Evolutionary conservation across 2,113 vertebrate species (phyloP).

Genomic region (Vulpes vulpes): DNA sequence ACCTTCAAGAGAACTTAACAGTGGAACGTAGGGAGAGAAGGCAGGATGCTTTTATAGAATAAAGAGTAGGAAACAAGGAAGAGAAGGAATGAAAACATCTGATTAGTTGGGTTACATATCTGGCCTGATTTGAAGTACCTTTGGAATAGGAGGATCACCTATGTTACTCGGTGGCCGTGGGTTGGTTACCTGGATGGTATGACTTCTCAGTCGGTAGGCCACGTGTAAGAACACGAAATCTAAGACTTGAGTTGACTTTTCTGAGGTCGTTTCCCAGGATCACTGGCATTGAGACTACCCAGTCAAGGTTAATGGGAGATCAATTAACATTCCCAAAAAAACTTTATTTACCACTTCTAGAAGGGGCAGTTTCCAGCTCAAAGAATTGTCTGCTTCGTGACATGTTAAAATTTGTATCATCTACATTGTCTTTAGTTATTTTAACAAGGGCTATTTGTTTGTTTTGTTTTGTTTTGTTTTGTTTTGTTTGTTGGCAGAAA

Average conservation of each 20-base stretch:
- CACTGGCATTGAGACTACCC: background rate
- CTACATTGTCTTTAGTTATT: background rate
- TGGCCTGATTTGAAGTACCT: background rate
- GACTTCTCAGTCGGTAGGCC: background rate
- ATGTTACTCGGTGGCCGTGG: background rate
- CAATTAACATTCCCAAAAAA: background rate
- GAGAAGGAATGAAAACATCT: background rate
- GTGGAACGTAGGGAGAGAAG: background rate
- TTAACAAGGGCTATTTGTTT: background rate
- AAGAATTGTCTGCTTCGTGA: background rate
- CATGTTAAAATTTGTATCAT: background rate
- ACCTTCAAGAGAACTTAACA: background rate
- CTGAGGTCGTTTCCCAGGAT: background rate
- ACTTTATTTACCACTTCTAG: background rate
- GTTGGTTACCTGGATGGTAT: background rate
- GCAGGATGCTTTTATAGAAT: background rate
- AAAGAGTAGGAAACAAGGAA: background rate
- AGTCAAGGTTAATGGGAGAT: background rate
- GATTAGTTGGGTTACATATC: background rate
- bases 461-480: background rate
- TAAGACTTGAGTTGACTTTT: background rate
- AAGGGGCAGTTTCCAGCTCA: background rate
- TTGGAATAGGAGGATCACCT: fast-evolving
- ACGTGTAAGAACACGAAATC: background rate
- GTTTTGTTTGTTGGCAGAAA: background rate